phyloP scores from a whole-genome alignment of 1,140 invertebrate genomes.

The Drosophila lowei region DNA sequence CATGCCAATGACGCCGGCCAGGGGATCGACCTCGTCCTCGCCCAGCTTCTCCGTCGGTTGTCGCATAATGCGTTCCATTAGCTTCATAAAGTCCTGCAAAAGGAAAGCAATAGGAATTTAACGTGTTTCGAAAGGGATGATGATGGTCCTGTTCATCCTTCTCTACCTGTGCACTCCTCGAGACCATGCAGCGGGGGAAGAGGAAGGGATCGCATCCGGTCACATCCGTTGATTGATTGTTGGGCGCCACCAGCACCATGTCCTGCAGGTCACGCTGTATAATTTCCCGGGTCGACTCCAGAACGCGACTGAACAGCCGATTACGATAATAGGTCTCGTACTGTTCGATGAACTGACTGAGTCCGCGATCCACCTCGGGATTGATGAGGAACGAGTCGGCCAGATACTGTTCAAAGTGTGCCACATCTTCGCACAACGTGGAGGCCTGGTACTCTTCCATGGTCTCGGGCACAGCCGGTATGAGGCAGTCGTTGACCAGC shows the following conservation, averaged over 20 bases:
- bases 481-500: slow-evolving; percentile 90
- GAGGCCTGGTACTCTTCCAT: slow-evolving; percentile 88
- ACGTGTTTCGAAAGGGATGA: neutral
- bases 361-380: slow-evolving; percentile 83
- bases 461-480: slow-evolving; percentile 89
- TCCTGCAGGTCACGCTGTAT: slow-evolving; percentile 93
- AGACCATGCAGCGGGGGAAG: slow-evolving; percentile 87
- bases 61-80: slow-evolving; percentile 89
- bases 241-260: slow-evolving; percentile 86
- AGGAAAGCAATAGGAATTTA: neutral
- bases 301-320: slow-evolving; percentile 89
- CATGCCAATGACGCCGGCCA: slow-evolving; percentile 84
- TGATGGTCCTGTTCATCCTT: neutral
- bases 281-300: slow-evolving; percentile 88
- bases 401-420: slow-evolving; percentile 88
- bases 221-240: slow-evolving; percentile 77
- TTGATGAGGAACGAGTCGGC: slow-evolving; percentile 82
- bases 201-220: slow-evolving; percentile 54
- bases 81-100: slow-evolving; percentile 86
- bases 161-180: slow-evolving; percentile 80
- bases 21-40: slow-evolving; percentile 87
- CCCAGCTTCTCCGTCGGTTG: slow-evolving; percentile 87
- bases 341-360: slow-evolving; percentile 89
- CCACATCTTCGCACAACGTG: slow-evolving; percentile 86
- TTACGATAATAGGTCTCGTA: slow-evolving; percentile 91